Conservation (phyloP, 2,113 vertebrate genomes). For the Empidonax alnorum region DNA sequence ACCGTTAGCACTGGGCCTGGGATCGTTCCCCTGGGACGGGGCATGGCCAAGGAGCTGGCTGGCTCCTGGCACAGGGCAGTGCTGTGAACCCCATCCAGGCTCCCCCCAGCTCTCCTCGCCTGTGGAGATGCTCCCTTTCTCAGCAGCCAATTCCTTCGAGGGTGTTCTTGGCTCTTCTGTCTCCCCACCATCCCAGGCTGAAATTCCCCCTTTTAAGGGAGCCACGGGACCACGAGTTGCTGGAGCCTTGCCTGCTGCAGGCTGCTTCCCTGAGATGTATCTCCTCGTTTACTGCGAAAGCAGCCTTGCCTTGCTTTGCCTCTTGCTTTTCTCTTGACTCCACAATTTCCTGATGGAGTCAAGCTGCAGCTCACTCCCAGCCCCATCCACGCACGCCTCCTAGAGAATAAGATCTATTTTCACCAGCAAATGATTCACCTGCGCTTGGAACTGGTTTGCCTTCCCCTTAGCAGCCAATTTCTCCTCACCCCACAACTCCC, state of each 20-base stretch:
- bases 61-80: background rate
- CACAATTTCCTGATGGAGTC: background rate
- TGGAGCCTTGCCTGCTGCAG: background rate
- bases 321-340: background rate
- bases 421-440: conserved; percentile 48
- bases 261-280: background rate
- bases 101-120: background rate
- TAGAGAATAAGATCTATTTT: background rate
- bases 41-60: rapidly evolving
- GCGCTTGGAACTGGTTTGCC: conserved; percentile 1
- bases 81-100: background rate
- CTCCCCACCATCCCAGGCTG: background rate
- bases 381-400: background rate
- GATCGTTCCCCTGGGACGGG: background rate
- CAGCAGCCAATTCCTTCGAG: background rate
- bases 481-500: background rate
- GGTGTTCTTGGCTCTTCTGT: conserved; percentile 31
- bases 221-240: background rate
- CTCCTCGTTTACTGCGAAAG: background rate
- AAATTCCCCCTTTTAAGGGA: conserved; percentile 58
- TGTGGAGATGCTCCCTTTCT: background rate
- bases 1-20: background rate
- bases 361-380: background rate
- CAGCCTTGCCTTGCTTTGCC: background rate
- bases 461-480: background rate